Evolutionary conservation across 2,113 vertebrate genomes (phyloP).

Genomic region (Xiphias gladius): DNA sequence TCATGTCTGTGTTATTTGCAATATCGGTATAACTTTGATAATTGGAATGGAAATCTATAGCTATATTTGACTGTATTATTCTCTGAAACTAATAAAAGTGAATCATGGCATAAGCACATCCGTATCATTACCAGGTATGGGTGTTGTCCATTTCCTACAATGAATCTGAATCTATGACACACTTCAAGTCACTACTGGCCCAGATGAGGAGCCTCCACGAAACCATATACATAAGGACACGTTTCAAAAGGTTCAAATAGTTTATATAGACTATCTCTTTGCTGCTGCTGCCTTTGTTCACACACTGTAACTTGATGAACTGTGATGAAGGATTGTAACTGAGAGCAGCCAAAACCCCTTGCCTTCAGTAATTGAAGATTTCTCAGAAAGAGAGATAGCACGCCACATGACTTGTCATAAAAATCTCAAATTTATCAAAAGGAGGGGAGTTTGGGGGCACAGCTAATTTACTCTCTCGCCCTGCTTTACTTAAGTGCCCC

Average conservation of each 20-base stretch:
- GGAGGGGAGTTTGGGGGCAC: slow-evolving; percentile 12
- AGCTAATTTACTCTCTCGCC: slow-evolving; percentile 51
- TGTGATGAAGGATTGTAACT: slow-evolving; percentile 48
- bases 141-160: slow-evolving; percentile 26
- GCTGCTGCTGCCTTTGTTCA: slow-evolving; percentile 59
- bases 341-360: slow-evolving; percentile 46
- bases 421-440: slow-evolving; percentile 50
- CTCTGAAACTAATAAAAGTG: slow-evolving; percentile 56
- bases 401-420: slow-evolving; percentile 57
- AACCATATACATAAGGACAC: slow-evolving; percentile 25
- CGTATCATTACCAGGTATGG: slow-evolving; percentile 21
- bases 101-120: slow-evolving; percentile 24
- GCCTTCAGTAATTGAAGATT: slow-evolving; percentile 49
- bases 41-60: slow-evolving; percentile 2
- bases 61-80: slow-evolving; percentile 32
- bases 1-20: slow-evolving; percentile 3
- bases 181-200: slow-evolving; percentile 26
- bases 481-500: slow-evolving; percentile 35
- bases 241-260: slow-evolving; percentile 47
- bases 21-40: slow-evolving; percentile 22
- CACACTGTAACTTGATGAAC: slow-evolving; percentile 64
- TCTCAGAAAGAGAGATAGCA: slow-evolving; percentile 36
- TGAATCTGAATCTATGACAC: slow-evolving; percentile 8
- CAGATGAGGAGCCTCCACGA: slow-evolving; percentile 36
- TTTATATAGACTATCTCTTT: slow-evolving; percentile 43